These are phyloP conservation scores for Parnassius apollo DNA, from an alignment of 2,888 invertebrate species.

Conservation along the genomic window DNA sequence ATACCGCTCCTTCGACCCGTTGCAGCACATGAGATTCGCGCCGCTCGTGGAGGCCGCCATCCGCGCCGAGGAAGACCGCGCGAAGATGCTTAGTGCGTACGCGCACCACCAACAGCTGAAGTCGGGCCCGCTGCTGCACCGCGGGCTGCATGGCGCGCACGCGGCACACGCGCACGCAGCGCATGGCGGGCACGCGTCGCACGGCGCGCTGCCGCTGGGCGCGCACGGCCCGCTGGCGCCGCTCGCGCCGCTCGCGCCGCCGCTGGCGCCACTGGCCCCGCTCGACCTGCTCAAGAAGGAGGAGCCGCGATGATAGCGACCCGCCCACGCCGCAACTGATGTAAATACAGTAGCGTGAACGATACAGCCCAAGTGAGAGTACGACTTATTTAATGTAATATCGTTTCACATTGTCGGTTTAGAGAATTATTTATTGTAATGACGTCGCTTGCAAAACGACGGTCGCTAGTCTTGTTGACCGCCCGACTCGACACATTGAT, in stretches of 20 bases:
- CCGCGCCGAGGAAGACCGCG: constrained; percentile 89
- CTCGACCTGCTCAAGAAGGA: constrained; percentile 83
- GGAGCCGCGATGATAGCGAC: constrained; percentile 79
- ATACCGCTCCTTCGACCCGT: constrained; percentile 86
- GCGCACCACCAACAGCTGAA: constrained; percentile 81
- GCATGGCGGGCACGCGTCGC: constrained; percentile 59
- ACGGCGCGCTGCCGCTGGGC: constrained; percentile 58
- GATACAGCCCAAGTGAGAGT: constrained; percentile 58
- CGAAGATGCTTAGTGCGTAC: constrained; percentile 88
- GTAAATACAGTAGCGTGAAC: constrained; percentile 50
- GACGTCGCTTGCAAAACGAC: constrained; percentile 58
- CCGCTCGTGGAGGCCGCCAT: constrained; percentile 90
- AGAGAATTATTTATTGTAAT: constrained; percentile 75
- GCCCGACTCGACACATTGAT: constrained; percentile 34
- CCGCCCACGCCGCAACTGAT: constrained; percentile 43
- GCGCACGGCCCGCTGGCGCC: constrained; percentile 71
- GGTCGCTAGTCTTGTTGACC: constrained; percentile 39
- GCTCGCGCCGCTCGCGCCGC: constrained; percentile 51
- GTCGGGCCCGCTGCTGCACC: constrained; percentile 70
- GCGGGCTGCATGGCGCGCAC: constrained; percentile 70
- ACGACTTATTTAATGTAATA: constrained; percentile 55
- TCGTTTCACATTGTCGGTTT: constrained; percentile 70
- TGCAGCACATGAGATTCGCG: constrained; percentile 86
- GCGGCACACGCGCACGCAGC: constrained; percentile 53
- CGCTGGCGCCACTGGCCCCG: constrained; percentile 66